phyloP scores from a whole-genome alignment of 2,888 invertebrate species.

The Ormyrus thymus region DNA sequence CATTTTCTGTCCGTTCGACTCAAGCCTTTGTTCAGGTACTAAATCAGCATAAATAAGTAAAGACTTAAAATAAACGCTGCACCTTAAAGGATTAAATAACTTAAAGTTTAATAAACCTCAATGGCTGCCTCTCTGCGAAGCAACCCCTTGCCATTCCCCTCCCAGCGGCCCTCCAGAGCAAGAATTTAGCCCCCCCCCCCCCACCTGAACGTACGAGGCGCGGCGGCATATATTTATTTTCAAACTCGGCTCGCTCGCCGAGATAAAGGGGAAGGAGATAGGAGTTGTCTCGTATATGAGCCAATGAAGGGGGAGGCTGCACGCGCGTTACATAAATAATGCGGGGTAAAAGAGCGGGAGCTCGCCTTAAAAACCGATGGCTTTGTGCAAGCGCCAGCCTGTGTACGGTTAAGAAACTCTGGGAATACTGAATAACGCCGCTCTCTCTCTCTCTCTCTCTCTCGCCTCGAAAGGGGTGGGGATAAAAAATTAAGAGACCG shows the following conservation, averaged over 20 bases:
- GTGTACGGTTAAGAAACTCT: too few species aligned
- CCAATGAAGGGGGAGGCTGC: constrained; percentile 23
- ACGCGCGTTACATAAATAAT: constrained; percentile 47
- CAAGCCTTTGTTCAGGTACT: too few species aligned
- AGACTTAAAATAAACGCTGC: too few species aligned
- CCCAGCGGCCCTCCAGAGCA: neutral
- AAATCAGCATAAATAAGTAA: too few species aligned
- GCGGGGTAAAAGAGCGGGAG: constrained; percentile 25
- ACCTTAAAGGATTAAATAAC: neutral
- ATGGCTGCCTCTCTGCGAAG: neutral
- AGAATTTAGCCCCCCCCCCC: too few species aligned
- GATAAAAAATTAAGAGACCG: constrained; percentile 32
- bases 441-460: too few species aligned
- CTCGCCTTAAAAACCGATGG: constrained; percentile 33
- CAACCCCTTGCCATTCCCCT: neutral
- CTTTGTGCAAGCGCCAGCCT: constrained; percentile 3
- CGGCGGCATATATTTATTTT: constrained; percentile 26
- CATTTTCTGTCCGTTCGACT: too few species aligned
- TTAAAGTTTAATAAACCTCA: neutral
- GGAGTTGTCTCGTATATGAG: neutral
- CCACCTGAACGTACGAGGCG: too few species aligned
- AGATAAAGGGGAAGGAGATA: neutral
- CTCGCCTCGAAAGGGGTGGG: neutral
- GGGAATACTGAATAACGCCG: too few species aligned
- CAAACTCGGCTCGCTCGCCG: constrained; percentile 7